These are phyloP conservation scores for Smittia sp. DNA, from an alignment of 2,888 invertebrate species.

Conservation along the genomic window DNA sequence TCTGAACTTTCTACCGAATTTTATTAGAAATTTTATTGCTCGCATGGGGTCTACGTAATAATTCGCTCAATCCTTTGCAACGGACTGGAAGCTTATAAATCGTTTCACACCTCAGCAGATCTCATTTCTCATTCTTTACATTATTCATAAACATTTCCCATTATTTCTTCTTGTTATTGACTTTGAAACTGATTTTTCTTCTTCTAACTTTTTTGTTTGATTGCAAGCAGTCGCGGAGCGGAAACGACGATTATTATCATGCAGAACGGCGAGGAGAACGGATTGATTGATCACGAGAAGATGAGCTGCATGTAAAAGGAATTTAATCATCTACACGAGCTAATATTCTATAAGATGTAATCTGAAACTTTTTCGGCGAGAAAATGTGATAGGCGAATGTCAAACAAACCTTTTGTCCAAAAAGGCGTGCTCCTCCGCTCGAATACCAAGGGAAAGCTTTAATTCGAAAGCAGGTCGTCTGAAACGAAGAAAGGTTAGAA, in stretches of 20 bases:
- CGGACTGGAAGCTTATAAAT: neutral
- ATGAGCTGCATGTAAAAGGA: conserved; percentile 35
- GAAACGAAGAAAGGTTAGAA: too few relatives aligned
- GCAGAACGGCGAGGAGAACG: conserved; percentile 27
- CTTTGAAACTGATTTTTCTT: neutral
- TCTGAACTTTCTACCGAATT: too few relatives aligned
- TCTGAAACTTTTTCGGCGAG: too few relatives aligned
- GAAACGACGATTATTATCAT: conserved; percentile 36
- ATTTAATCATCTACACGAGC: too few relatives aligned
- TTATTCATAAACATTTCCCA: conserved; percentile 11
- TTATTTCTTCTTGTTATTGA: neutral
- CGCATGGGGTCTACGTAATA: neutral
- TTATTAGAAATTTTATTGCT: too few relatives aligned
- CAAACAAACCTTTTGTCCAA: too few relatives aligned
- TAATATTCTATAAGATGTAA: too few relatives aligned
- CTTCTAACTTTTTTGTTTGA: neutral
- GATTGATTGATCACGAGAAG: conserved; percentile 34
- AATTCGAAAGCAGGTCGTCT: too few relatives aligned
- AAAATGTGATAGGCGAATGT: too few relatives aligned
- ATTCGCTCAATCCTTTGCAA: neutral
- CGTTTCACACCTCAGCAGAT: neutral
- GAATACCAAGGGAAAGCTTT: too few relatives aligned
- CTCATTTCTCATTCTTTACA: neutral
- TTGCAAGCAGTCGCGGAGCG: conserved; percentile 1
- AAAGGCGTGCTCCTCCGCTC: too few relatives aligned